Evolutionary conservation across 2,888 invertebrate genomes (phyloP).

Genomic region (Melinaea menophilus): DNA sequence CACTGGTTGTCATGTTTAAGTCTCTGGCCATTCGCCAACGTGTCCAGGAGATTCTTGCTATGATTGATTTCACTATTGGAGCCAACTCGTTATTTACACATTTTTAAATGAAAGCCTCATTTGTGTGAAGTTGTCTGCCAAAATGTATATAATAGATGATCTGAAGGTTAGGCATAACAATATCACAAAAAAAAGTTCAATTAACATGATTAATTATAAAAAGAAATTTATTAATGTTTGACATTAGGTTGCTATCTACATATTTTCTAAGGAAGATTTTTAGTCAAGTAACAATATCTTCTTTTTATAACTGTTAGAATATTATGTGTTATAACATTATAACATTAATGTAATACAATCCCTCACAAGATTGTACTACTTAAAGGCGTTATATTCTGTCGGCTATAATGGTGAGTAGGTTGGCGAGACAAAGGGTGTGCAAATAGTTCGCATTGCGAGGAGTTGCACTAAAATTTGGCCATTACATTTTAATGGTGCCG

Average conservation of each 20-base stretch:
- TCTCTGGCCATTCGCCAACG: slow-evolving; percentile 32
- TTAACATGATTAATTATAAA: not conserved
- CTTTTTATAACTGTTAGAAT: too few species aligned
- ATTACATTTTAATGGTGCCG: slow-evolving; percentile 4
- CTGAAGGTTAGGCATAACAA: not conserved
- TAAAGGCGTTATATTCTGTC: slow-evolving; percentile 11
- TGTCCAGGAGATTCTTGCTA: slow-evolving; percentile 21
- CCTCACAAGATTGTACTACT: slow-evolving; percentile 6
- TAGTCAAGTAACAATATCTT: too few species aligned
- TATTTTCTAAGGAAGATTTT: too few species aligned
- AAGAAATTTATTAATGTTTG: too few species aligned
- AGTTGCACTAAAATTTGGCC: slow-evolving; percentile 3
- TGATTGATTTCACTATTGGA: slow-evolving; percentile 35
- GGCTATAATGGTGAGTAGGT: slow-evolving; percentile 18
- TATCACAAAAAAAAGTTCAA: not conserved
- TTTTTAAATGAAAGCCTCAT: slow-evolving; percentile 28
- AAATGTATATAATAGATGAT: slow-evolving; percentile 1
- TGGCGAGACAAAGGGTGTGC: slow-evolving; percentile 18
- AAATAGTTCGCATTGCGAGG: slow-evolving; percentile 14
- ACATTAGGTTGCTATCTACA: too few species aligned
- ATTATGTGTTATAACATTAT: not conserved
- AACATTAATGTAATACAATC: not conserved
- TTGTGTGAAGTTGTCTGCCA: slow-evolving; percentile 16
- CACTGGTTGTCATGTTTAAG: slow-evolving; percentile 23
- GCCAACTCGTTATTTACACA: slow-evolving; percentile 37